Evolutionary conservation across 2,797 vertebrate species (phyloP), one percentile per base, ranked within the genome.

Genomic region (Enteromius treurensis): DNA sequence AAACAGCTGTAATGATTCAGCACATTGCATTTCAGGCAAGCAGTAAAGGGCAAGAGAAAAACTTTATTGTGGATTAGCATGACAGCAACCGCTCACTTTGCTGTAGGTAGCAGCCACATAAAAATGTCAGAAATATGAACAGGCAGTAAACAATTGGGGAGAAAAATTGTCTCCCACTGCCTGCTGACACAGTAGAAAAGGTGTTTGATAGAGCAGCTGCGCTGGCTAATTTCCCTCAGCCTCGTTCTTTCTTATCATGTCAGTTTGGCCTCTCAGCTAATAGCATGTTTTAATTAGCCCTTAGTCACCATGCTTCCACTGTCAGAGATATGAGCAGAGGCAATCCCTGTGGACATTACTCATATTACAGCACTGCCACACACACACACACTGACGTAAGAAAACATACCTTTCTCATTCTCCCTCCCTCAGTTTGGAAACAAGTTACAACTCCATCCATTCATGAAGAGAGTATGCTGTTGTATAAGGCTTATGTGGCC

Each of bases 221-320:
- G 79, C 81, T 84, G 86, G 86, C 86, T 88, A 87, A 88, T 89
- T 88, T 86, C 79, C 86, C 84, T 82, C 83, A 86, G 84, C 82
- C 83, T 83, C 77, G 74, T 85, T 87, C 85, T 85, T 87, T 88
- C 86, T 88, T 89, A 88, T 89, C 85, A 80, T 86, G 85, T 87
- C 87, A 87, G 77, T 87, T 82, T 87, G 81, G 86, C 86, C 85
- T 87, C 83, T 86, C 81, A 84, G 79, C 79, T 87, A 87, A 87
- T 87, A 87, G 85, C 86, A 83, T 84, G 83, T 89, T 89, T 89
- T 87, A 89, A 89, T 89, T 89, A 89, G 86, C 83, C 89, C 77
- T 84, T 82, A 86, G 87, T 87, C 84, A 82, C 87, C 83, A 85
- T 88, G 86, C 84, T 85, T 82, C 58, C 73, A 80, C 69, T 85